These are phyloP conservation scores for Platyscapa corneri DNA, from an alignment of 1,140 invertebrate species.

Conservation along the genomic window DNA sequence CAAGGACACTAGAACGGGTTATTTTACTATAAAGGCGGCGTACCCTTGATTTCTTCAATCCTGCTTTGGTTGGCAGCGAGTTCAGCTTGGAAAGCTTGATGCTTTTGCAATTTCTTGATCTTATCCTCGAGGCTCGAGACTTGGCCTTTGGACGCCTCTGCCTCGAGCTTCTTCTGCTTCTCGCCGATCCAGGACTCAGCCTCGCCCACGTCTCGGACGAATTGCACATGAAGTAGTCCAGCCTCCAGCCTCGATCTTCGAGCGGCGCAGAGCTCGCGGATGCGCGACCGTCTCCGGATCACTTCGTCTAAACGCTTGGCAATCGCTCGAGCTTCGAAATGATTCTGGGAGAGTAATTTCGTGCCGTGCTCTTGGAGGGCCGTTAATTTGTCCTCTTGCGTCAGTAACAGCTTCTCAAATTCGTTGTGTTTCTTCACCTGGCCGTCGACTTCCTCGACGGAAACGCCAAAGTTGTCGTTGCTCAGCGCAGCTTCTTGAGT, in stretches of 20 bases:
- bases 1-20: too few species aligned
- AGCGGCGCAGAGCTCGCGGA: conserved; percentile 79
- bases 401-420: conserved; percentile 89
- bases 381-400: conserved; percentile 91
- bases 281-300: conserved; percentile 81
- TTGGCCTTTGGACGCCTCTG: conserved; percentile 82
- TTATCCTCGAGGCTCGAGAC: conserved; percentile 88
- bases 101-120: conserved; percentile 97
- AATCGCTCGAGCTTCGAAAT: conserved; percentile 95
- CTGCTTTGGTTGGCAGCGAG: conserved; percentile 90
- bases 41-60: conserved; percentile 88
- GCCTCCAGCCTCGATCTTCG: conserved; percentile 84
- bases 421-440: conserved; percentile 93
- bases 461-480: conserved; percentile 78
- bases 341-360: conserved; percentile 92
- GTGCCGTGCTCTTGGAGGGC: conserved; percentile 89
- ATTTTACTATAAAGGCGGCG: neutral
- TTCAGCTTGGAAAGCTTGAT: conserved; percentile 98
- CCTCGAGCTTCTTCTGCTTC: conserved; percentile 91
- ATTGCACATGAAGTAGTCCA: conserved; percentile 89
- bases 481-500: conserved; percentile 88
- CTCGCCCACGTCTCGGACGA: conserved; percentile 91
- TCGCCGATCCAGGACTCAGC: conserved; percentile 95
- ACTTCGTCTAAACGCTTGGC: conserved; percentile 82
- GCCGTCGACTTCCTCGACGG: conserved; percentile 90